Percentiles rank a stretch among this genome's conserved stretches.
phyloP scores from a whole-genome alignment of 2,113 vertebrate species.

The Microcebus murinus region DNA sequence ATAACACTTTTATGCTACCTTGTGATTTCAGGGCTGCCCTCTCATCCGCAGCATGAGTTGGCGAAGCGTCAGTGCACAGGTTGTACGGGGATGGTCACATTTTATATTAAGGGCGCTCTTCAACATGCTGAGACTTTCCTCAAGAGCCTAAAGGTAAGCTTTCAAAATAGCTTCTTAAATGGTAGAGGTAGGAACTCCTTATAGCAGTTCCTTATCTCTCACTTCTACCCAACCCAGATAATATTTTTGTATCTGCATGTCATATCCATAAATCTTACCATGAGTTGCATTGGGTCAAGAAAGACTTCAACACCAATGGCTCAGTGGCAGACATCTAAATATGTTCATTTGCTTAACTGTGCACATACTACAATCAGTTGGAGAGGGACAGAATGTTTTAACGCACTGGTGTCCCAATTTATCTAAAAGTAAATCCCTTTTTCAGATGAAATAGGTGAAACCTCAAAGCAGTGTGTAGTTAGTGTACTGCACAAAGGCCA shows the following conservation, averaged over 20 bases:
- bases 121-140: constrained; percentile 90
- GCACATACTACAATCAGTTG: not conserved
- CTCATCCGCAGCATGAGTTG: constrained; percentile 93
- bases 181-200: not conserved
- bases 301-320: not conserved
- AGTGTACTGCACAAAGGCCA: not conserved
- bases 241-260: not conserved
- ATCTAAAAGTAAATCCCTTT: not conserved
- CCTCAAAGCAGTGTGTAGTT: not conserved
- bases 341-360: not conserved
- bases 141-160: constrained; percentile 91
- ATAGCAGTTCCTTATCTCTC: not conserved
- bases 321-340: not conserved
- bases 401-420: not conserved
- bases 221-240: not conserved
- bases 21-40: constrained; percentile 89
- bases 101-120: constrained; percentile 93
- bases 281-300: not conserved
- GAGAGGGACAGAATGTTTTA: not conserved
- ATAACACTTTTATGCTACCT: not conserved
- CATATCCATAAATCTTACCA: not conserved
- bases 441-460: not conserved
- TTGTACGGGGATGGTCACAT: constrained; percentile 92
- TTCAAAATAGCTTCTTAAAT: not conserved
- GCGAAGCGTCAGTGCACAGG: constrained; percentile 92